Percentiles rank a stretch among this genome's conserved stretches.
These are phyloP conservation scores for Oophaga pumilio DNA, from an alignment of 2,113 vertebrate species.

Conservation along the genomic window DNA sequence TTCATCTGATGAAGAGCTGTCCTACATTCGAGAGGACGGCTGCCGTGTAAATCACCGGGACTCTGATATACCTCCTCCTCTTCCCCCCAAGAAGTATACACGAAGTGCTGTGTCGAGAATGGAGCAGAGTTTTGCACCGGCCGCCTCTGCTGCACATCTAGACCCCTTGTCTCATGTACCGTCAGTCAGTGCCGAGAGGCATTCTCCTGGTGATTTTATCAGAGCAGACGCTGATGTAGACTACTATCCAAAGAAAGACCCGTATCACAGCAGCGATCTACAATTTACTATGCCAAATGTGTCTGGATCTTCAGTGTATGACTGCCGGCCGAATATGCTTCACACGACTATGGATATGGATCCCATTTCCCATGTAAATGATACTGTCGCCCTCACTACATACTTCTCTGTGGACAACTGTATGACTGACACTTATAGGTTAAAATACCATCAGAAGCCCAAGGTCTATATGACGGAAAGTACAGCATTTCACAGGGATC, in stretches of 20 bases:
- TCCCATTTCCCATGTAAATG: conserved; percentile 58
- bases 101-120: conserved; percentile 58
- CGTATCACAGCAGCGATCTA: conserved; percentile 62
- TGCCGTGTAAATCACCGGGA: conserved; percentile 47
- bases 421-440: conserved; percentile 95
- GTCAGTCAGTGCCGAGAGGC: conserved; percentile 27
- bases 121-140: conserved; percentile 50
- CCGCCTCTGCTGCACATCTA: conserved; percentile 29
- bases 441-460: conserved; percentile 89
- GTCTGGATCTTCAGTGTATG: conserved; percentile 56
- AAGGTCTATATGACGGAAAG: conserved; percentile 73
- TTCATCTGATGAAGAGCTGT: conserved; percentile 51
- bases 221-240: conserved; percentile 58
- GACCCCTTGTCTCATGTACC: conserved; percentile 58
- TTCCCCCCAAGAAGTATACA: conserved; percentile 82
- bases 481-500: conserved; percentile 65
- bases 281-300: conserved; percentile 50
- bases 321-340: conserved; percentile 61
- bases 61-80: conserved; percentile 70
- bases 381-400: conserved; percentile 80
- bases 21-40: conserved; percentile 51
- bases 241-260: conserved; percentile 58
- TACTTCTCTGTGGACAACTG: conserved; percentile 95
- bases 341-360: conserved; percentile 56
- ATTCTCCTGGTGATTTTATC: conserved; percentile 37